Evolutionary conservation across 2,888 invertebrate species (phyloP), one percentile per base, ranked within the genome.

Genomic region (Rhyacophila evoluta): DNA sequence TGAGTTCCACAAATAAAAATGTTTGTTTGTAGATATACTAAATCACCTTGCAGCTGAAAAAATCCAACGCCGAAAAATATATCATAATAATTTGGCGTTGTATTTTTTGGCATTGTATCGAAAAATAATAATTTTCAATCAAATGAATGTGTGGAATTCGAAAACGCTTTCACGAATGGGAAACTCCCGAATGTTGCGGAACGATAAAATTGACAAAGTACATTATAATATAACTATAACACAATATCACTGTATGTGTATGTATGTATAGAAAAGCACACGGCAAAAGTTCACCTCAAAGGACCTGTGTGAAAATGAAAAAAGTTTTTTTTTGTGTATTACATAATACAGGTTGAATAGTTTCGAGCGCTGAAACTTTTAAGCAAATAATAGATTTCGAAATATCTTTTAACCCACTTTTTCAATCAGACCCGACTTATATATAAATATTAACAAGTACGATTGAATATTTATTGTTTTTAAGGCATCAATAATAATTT

Each of bases 271-370:
- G 3, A 55, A 10, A 25, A 68, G 68, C 68, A 11, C 19, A 36
- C 8, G 72, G 11, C 8, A 19, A 38, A 72, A 77, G 72, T 77
- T 77, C 27, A 8, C n/a, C 37, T 70, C 70, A 78, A 78, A 74
- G 74, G 80, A 38, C 80, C 76, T 74, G 75, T 41, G 78, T 75
- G 80, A 19, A 81, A 81, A 81, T 81, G 78, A 78, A 78, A 81
- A 81, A 81, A 81, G 70, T 81, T 81, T 76, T 55, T 72, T 69
- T 79, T 72, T 67, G 25, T 39, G 25, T 37, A 72, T 72, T 72
- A 37, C 72, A 38, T 37, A 25, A 15, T 33, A 67, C 37, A 55
- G 41, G 75, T 39, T 72, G 72, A 39, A 74, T 79, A 75, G 75
- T 79, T 71, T 72, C 8, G 29, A 15, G 28, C 33, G 19, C 41